Conservation (phyloP, 2,888 invertebrate species). For the Caradrina kadenii region DNA sequence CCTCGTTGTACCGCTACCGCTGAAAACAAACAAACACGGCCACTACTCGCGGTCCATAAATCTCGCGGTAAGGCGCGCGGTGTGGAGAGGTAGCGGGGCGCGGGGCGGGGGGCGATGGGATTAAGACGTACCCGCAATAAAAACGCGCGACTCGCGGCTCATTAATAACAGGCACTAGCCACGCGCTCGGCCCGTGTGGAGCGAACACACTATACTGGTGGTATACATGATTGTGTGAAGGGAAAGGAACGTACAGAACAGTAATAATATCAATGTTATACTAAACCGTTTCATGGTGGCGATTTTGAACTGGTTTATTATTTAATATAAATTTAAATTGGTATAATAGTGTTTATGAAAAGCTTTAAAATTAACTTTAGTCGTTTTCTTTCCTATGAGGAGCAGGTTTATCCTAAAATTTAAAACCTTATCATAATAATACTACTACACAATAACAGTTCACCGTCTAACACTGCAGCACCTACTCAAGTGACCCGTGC, state of each 20-base stretch:
- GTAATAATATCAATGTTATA: neutral
- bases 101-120: neutral
- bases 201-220: neutral
- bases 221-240: neutral
- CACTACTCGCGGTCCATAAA: conserved; percentile 48
- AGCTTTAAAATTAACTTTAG: no score
- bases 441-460: no score
- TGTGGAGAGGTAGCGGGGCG: neutral
- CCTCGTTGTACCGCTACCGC: conserved; percentile 27
- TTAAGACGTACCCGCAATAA: conserved; percentile 61
- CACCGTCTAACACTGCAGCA: no score
- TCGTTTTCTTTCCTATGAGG: no score
- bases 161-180: conserved; percentile 57
- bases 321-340: no score
- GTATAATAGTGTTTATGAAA: no score
- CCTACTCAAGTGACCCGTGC: neutral
- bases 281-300: no score
- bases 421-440: no score
- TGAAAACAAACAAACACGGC: conserved; percentile 37
- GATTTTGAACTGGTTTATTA: no score
- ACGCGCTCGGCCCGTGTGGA: neutral
- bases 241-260: neutral
- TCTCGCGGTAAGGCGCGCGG: conserved; percentile 27
- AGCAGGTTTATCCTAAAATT: no score
- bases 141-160: conserved; percentile 53